phyloP scores from a whole-genome alignment of 2,888 invertebrate genomes.

The Strigamia crassipes region DNA sequence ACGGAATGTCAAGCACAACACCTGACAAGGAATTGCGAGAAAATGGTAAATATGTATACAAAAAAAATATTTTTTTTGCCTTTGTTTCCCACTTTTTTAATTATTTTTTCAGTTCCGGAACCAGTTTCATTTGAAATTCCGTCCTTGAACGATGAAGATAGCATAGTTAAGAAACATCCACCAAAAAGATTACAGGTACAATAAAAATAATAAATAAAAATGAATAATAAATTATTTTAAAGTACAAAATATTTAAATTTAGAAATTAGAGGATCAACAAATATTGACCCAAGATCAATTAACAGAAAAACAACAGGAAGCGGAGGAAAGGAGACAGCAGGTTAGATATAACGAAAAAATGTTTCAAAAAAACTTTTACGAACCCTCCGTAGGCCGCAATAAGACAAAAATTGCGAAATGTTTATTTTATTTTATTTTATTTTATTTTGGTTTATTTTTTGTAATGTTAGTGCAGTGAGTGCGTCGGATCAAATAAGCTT shows the following conservation, averaged over 20 bases:
- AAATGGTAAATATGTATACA: background rate
- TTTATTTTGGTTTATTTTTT: too few species aligned
- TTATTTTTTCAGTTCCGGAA: constrained; percentile 35
- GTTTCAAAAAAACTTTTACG: too few species aligned
- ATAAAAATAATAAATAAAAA: too few species aligned
- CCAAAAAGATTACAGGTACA: constrained; percentile 43
- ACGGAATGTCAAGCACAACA: background rate
- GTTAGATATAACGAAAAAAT: background rate
- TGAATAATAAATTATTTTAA: too few species aligned
- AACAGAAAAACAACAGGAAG: background rate
- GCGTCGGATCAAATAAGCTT: background rate
- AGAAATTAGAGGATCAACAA: constrained; percentile 27
- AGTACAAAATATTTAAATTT: background rate
- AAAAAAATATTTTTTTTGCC: background rate
- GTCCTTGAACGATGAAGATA: constrained; percentile 13
- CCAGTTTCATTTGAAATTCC: constrained; percentile 45
- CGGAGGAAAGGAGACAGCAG: background rate
- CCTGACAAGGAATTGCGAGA: background rate
- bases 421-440: too few species aligned
- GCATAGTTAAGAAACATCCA: constrained; percentile 44
- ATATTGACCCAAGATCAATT: background rate
- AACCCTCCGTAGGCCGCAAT: too few species aligned
- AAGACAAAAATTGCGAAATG: too few species aligned
- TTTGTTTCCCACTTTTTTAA: background rate
- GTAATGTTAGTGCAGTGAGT: too few species aligned